Base-by-base conservation (phyloP, 1,140 invertebrate species). In the Amyelois transitella region DNA sequence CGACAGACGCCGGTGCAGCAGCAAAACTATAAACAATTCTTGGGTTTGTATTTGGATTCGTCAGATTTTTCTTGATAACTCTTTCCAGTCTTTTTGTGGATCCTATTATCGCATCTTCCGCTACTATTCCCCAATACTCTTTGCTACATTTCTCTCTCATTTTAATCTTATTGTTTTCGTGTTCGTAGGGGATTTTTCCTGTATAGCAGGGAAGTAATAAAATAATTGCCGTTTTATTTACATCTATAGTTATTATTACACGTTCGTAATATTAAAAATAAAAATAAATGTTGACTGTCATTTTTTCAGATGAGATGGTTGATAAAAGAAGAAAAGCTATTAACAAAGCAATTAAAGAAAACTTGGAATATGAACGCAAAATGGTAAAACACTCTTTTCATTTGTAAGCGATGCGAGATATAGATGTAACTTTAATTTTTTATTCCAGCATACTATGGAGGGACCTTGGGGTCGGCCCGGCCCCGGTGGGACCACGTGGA, bases 381-480 rank as follows among this genome's bases (percentile, higher is more conserved):
- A 75, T 88, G 81, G 86, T 88, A 79, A 85, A 28, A 21, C 2
- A 49, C 18, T 25, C 38, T 58, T 7, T 53, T 38, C 12, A 38
- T 38, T 38, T 14, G n/a, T 38, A 38, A 14, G 4, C 3, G 6
- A 38, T 14, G 17, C n/a, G 32, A 14, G 17, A 38, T 38, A 6
- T 38, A 1, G 12, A 38, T 4, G 12, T 38, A 14, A 38, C 32
- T 5, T 38, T 5, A 14, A 14, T 14, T 14, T 38, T 43, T 50
- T 47, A 59, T 84, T 85, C 54, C 58, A 88, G 87, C 72, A 84
- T 55, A 66, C 71, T 1, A 75, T 86, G 72, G 77, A 81, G 12
- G 82, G 82, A 22, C 91, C 91, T 17, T 93, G 92, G 92, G 92
- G 92, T 51, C 90, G 88, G 66, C 89, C 89, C 4, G 92, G 92